Conservation (phyloP, 2,113 vertebrate species). For the Merops nubicus region DNA sequence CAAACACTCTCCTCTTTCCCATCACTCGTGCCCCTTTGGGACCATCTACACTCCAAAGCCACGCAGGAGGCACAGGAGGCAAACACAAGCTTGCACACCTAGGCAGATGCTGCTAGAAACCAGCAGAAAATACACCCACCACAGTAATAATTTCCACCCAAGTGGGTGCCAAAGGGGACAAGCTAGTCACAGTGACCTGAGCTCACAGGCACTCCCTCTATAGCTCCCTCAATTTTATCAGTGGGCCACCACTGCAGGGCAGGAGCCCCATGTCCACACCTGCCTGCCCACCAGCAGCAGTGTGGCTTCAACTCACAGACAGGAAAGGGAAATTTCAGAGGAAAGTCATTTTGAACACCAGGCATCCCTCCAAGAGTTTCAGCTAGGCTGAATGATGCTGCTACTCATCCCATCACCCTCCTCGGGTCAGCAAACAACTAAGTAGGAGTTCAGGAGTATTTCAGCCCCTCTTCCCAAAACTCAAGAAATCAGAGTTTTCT, state of each 20-base stretch:
- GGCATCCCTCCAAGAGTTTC: neutral
- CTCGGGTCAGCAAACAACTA: neutral
- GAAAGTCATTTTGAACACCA: neutral
- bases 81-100: neutral
- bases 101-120: neutral
- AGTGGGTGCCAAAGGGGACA: neutral
- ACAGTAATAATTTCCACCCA: neutral
- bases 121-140: neutral
- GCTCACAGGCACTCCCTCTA: neutral
- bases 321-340: neutral
- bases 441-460: neutral
- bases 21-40: neutral
- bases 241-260: neutral
- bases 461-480: neutral
- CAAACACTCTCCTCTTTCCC: neutral
- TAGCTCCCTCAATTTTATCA: neutral
- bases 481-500: neutral
- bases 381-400: neutral
- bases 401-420: neutral
- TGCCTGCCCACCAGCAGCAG: neutral
- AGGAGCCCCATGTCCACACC: neutral
- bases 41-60: neutral
- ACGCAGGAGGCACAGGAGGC: neutral
- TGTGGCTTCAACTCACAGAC: neutral
- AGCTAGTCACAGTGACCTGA: neutral